These are phyloP conservation scores for Lordiphosa mommai DNA, from an alignment of 1,140 invertebrate genomes.

Conservation along the genomic window DNA sequence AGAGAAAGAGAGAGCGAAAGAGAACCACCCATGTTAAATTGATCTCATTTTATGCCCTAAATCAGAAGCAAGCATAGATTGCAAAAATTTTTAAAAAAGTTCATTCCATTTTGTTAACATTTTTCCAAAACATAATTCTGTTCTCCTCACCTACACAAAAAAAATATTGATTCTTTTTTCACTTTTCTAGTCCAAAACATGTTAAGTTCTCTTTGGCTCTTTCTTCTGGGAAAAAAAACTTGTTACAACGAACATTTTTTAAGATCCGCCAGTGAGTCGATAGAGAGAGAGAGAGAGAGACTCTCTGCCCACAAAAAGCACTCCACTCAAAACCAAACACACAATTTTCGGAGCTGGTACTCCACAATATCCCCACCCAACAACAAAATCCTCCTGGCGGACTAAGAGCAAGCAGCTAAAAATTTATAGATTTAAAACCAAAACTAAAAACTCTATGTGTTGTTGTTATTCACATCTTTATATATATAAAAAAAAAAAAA, in stretches of 20 bases:
- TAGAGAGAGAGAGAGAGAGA: constrained; percentile 10
- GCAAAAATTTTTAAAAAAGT: constrained; percentile 42
- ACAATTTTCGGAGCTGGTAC: constrained; percentile 65
- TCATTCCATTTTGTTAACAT: constrained; percentile 26
- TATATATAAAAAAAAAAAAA: constrained; percentile 36
- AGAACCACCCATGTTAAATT: constrained; percentile 28
- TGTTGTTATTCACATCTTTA: constrained; percentile 53
- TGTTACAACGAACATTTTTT: constrained; percentile 57
- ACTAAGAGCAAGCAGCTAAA: not conserved
- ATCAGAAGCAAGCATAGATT: too few relatives aligned
- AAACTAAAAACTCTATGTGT: constrained; percentile 65
- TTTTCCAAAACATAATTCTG: too few relatives aligned
- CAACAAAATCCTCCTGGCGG: constrained; percentile 11
- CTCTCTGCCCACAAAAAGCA: constrained; percentile 17
- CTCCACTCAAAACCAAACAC: constrained; percentile 27
- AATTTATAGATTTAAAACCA: constrained; percentile 4
- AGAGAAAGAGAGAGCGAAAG: not conserved
- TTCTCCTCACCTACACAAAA: too few relatives aligned
- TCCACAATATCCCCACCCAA: constrained; percentile 31
- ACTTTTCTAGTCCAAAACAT: constrained; percentile 2
- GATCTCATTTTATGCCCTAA: constrained; percentile 28
- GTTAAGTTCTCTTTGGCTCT: not conserved
- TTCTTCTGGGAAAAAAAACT: constrained; percentile 31
- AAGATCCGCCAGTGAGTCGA: constrained; percentile 4
- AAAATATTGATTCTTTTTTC: constrained; percentile 8